Conservation (phyloP, 2,888 invertebrate genomes). For the Gastracanthus pulcherrimus region DNA sequence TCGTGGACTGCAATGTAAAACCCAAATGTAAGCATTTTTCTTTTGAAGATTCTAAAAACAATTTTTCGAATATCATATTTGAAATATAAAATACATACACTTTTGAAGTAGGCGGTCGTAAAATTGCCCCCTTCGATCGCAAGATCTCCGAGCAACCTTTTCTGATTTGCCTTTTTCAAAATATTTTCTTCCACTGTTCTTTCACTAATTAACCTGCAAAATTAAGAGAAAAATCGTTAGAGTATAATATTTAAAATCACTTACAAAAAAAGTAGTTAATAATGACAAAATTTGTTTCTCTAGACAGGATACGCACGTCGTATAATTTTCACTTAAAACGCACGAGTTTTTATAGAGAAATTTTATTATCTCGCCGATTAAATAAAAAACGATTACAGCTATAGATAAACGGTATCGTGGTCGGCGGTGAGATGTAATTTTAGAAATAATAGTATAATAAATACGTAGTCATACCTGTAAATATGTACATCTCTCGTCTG, state of each 20-base stretch:
- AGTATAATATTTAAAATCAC: not conserved
- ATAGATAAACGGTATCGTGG: conserved; percentile 63
- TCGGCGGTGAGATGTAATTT: conserved; percentile 69
- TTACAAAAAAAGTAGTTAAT: not conserved
- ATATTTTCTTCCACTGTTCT: conserved; percentile 99
- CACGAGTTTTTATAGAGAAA: conserved; percentile 74
- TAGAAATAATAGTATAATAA: conserved; percentile 67
- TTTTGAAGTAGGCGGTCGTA: conserved; percentile 97
- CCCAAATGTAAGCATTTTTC: conserved; percentile 35
- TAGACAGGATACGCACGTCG: conserved; percentile 74
- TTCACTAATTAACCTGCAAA: conserved; percentile 93
- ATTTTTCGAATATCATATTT: not conserved
- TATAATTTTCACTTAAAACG: conserved; percentile 67
- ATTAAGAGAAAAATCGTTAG: conserved; percentile 1
- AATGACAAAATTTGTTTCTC: conserved; percentile 66
- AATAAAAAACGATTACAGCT: conserved; percentile 62
- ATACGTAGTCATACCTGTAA: conserved; percentile 82
- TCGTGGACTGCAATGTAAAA: conserved; percentile 84
- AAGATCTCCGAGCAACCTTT: conserved; percentile 95
- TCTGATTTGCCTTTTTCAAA: conserved; percentile 98
- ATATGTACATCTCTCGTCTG: conserved; percentile 99
- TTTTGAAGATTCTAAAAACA: not conserved
- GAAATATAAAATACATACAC: conserved; percentile 78
- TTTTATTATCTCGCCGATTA: conserved; percentile 70
- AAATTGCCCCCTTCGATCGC: conserved; percentile 99